A percentile compares a stretch with the other conserved stretches of the same genome.
Conservation (phyloP, 2,113 vertebrate species). For the Elaphurus davidianus region DNA sequence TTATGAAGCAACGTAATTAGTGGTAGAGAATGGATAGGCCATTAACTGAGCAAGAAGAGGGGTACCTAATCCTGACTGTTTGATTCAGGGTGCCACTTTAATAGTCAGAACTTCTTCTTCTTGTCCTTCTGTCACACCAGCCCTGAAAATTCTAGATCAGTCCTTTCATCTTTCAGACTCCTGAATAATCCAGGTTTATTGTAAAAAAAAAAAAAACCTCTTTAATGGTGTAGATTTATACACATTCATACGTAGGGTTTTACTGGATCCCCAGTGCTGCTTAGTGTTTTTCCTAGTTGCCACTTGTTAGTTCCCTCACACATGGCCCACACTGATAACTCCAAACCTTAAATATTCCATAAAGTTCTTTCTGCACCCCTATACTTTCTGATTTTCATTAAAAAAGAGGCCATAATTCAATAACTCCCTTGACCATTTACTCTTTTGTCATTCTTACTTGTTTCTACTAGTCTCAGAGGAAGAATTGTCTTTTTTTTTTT, state of each 20-base stretch:
- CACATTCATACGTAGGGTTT: background rate
- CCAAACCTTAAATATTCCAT: background rate
- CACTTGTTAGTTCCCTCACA: background rate
- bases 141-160: background rate
- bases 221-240: background rate
- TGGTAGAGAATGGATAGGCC: background rate
- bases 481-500: background rate
- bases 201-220: background rate
- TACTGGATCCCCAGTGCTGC: background rate
- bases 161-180: background rate
- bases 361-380: background rate
- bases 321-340: background rate
- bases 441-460: background rate
- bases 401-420: background rate
- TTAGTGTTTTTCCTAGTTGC: background rate
- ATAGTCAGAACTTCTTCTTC: background rate
- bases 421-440: background rate
- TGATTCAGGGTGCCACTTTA: background rate
- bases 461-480: background rate
- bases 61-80: background rate
- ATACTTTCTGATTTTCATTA: background rate
- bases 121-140: background rate
- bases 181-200: background rate
- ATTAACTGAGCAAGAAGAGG: background rate
- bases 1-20: background rate